A percentile compares a stretch with the other conserved stretches of the same genome.
Evolutionary conservation across 2,113 vertebrate genomes (phyloP).

Genomic region (Sceloporus tristichus): DNA sequence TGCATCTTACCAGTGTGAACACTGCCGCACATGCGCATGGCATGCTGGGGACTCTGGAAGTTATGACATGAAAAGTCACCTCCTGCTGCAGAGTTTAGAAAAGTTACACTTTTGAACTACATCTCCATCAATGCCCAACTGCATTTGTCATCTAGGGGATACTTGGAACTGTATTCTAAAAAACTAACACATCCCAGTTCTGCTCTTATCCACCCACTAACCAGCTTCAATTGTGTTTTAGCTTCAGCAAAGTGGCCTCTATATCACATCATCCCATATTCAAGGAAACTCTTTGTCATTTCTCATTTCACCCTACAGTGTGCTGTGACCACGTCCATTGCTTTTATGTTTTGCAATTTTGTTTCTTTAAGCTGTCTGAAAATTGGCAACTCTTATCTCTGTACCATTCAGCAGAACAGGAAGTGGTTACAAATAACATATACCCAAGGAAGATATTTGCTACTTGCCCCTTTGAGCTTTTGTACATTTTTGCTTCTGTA

Average conservation of each 20-base stretch:
- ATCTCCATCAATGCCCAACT: no score
- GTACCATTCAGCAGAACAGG: constrained; percentile 1
- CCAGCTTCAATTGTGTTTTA: background rate
- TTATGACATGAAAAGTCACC: no score
- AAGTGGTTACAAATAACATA: constrained; percentile 52
- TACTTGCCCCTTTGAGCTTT: background rate
- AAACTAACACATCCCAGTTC: no score
- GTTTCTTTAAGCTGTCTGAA: constrained; percentile 2
- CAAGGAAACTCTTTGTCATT: background rate
- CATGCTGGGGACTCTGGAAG: no score
- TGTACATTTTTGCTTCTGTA: constrained; percentile 15
- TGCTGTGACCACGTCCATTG: background rate
- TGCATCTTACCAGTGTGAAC: no score
- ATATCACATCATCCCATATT: background rate
- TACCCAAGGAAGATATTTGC: background rate
- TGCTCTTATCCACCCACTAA: background rate
- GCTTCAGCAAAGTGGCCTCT: background rate
- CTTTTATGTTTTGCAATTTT: constrained; percentile 7
- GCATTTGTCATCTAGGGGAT: no score
- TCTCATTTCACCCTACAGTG: background rate
- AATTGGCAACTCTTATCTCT: constrained; percentile 44
- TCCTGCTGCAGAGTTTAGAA: no score
- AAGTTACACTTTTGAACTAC: no score
- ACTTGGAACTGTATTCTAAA: no score
- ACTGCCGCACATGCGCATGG: no score